These are phyloP conservation scores for Ricordea florida DNA, from an alignment of 92 coral and sea anemone genomes.

Conservation along the genomic window DNA sequence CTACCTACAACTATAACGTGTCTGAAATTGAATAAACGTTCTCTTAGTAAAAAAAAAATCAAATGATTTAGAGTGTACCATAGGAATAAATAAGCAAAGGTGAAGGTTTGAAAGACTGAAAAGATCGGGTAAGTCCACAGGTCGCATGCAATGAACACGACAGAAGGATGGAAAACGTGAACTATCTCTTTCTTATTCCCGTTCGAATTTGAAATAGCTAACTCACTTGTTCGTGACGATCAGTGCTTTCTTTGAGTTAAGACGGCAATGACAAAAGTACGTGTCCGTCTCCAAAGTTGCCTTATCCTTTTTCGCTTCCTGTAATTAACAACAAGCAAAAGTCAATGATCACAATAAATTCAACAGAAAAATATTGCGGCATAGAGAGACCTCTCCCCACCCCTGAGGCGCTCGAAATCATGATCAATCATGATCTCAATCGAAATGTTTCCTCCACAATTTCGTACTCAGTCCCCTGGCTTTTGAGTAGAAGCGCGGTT, in stretches of 20 bases:
- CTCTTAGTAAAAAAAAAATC: neutral
- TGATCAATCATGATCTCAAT: too few relatives aligned
- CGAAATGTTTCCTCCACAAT: too few relatives aligned
- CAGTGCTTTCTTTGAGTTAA: conserved; percentile 75
- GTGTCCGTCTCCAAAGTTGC: conserved; percentile 65
- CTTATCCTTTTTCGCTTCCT: conserved; percentile 74
- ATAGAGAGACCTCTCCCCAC: too few relatives aligned
- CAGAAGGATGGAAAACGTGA: neutral
- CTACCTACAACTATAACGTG: conserved; percentile 83
- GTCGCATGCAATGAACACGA: neutral
- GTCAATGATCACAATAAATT: too few relatives aligned
- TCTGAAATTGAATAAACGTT: conserved; percentile 39
- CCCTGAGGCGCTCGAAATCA: too few relatives aligned
- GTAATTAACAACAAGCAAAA: neutral
- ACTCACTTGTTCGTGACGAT: conserved; percentile 92
- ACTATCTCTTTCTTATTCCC: too few relatives aligned
- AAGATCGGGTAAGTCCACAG: neutral
- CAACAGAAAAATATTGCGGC: too few relatives aligned
- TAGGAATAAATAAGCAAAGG: neutral
- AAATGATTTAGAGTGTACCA: neutral
- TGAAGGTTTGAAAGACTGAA: neutral
- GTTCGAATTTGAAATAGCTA: neutral
- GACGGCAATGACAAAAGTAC: conserved; percentile 70
- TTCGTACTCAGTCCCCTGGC: too few relatives aligned
- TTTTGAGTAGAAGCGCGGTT: too few relatives aligned